Percentiles rank a stretch among this genome's conserved stretches.
phyloP scores from a whole-genome alignment of 2,797 vertebrate species.

The Acanthurus lineatus region DNA sequence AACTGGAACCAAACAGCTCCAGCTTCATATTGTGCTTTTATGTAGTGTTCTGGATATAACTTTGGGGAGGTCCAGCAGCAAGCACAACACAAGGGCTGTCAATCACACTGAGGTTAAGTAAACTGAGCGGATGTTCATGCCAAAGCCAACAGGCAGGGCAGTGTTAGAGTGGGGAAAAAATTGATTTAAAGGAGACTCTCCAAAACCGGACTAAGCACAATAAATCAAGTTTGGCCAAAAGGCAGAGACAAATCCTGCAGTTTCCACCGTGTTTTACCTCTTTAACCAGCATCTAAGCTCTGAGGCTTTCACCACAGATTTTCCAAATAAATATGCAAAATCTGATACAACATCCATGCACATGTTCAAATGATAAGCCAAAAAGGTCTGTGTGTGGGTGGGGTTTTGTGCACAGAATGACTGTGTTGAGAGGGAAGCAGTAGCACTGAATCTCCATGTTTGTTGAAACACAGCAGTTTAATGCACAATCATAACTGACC shows the following conservation, averaged over 20 bases:
- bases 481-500: conserved; percentile 31
- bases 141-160: conserved; percentile 76
- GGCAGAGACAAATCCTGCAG: conserved; percentile 38
- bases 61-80: conserved; percentile 56
- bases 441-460: not conserved
- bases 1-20: conserved; percentile 61
- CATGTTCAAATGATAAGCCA: conserved; percentile 20
- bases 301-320: conserved; percentile 33
- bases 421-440: conserved; percentile 24
- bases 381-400: conserved; percentile 1
- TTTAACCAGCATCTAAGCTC: conserved; percentile 30
- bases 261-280: conserved; percentile 51
- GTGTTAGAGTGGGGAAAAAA: conserved; percentile 28
- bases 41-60: conserved; percentile 46
- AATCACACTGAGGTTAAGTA: conserved; percentile 74
- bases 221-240: conserved; percentile 61
- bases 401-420: conserved; percentile 9
- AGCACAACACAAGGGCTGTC: conserved; percentile 73
- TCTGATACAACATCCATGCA: conserved; percentile 35
- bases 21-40: conserved; percentile 44
- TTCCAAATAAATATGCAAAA: conserved; percentile 55
- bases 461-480: conserved; percentile 30
- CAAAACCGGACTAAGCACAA: conserved; percentile 58
- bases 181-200: conserved; percentile 36
- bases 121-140: conserved; percentile 48